A percentile compares a stretch with the other conserved stretches of the same genome.
Conservation (phyloP, 2,113 vertebrate species). For the Synchiropus splendidus region DNA sequence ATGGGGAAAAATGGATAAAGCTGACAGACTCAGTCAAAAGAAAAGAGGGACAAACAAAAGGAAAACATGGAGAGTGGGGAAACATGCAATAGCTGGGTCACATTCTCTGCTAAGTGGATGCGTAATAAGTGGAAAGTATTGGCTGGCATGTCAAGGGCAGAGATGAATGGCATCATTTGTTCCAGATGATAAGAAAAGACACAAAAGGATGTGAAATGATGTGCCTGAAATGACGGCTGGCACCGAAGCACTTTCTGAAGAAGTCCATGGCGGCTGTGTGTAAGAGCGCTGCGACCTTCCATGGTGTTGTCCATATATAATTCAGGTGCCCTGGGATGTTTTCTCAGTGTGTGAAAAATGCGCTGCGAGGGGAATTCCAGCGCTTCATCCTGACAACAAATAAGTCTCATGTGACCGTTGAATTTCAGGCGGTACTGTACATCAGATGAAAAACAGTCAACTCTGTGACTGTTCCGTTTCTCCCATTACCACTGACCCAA, state of each 20-base stretch:
- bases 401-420: slow-evolving; percentile 44
- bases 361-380: slow-evolving; percentile 45
- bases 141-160: slow-evolving; percentile 44
- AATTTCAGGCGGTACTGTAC: slow-evolving; percentile 6
- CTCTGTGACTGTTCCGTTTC: slow-evolving; percentile 1
- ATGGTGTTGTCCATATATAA: not conserved
- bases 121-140: slow-evolving; percentile 57
- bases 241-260: too few relatives aligned
- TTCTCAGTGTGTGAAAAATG: slow-evolving; percentile 17
- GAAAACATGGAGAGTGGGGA: slow-evolving; percentile 48
- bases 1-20: slow-evolving; percentile 26
- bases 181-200: slow-evolving; percentile 35
- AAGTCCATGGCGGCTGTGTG: not conserved
- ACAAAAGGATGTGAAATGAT: slow-evolving; percentile 30
- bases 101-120: slow-evolving; percentile 59
- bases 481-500: too few relatives aligned
- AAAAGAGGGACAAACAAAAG: slow-evolving; percentile 20
- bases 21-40: slow-evolving; percentile 10
- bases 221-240: too few relatives aligned
- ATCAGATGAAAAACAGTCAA: slow-evolving; percentile 7
- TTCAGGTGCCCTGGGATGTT: slow-evolving; percentile 14
- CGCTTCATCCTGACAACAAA: slow-evolving; percentile 15
- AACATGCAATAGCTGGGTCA: slow-evolving; percentile 63
- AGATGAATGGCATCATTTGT: slow-evolving; percentile 51
- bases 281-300: slow-evolving; percentile 2